A percentile compares a stretch with the other conserved stretches of the same genome.
phyloP scores from a whole-genome alignment of 2,113 vertebrate genomes.

The Brienomyrus longianalis region DNA sequence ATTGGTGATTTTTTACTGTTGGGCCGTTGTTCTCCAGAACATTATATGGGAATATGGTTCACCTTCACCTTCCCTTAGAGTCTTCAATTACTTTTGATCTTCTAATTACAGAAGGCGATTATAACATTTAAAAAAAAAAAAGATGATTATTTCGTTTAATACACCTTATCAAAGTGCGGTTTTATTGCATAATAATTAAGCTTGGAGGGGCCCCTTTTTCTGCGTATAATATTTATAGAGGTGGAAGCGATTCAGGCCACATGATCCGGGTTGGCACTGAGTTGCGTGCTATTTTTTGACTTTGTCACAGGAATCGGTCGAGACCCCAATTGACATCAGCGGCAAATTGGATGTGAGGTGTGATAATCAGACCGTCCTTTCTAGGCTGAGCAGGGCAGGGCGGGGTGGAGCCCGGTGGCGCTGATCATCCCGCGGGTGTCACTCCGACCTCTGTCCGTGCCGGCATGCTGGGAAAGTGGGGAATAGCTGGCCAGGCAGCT shows the following conservation, averaged over 20 bases:
- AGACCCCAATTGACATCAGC: constrained; percentile 44
- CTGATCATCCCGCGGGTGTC: background rate
- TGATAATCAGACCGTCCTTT: constrained; percentile 54
- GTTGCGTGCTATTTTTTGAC: constrained; percentile 54
- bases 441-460: background rate
- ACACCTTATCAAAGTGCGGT: constrained; percentile 63
- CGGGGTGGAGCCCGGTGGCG: constrained; percentile 38
- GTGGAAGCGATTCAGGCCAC: constrained; percentile 36
- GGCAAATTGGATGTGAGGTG: constrained; percentile 50
- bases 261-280: constrained; percentile 37
- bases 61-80: constrained; percentile 66
- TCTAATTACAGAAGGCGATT: constrained; percentile 73
- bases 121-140: constrained; percentile 64
- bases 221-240: constrained; percentile 29
- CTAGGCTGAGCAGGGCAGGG: constrained; percentile 52
- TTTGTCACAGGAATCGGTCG: constrained; percentile 62
- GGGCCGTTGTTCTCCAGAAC: constrained; percentile 53
- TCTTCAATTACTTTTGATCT: constrained; percentile 65
- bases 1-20: constrained; percentile 32
- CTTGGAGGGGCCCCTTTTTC: constrained; percentile 37
- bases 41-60: constrained; percentile 60
- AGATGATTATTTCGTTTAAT: constrained; percentile 69
- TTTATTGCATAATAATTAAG: constrained; percentile 68
- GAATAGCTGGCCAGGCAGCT: background rate
- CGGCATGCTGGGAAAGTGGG: background rate